Evolutionary conservation across 2,888 invertebrate genomes (phyloP).

Genomic region (Schrankia costaestrigalis): DNA sequence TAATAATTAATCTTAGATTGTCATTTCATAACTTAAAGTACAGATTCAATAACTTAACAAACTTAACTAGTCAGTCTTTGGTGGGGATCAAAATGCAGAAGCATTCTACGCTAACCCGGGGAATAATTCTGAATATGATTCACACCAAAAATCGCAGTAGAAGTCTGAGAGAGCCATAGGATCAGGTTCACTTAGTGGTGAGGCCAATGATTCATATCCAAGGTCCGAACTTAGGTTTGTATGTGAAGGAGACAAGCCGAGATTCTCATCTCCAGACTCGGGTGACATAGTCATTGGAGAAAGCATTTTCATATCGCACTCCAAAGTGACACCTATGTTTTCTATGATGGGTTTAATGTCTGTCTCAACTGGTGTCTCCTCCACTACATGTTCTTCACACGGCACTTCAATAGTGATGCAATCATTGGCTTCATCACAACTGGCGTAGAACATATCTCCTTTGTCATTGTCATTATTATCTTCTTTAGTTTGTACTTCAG

Average conservation of each 20-base stretch:
- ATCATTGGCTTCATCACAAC: constrained; percentile 86
- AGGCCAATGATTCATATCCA: constrained; percentile 73
- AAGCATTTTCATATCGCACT: constrained; percentile 68
- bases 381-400: constrained; percentile 77
- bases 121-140: constrained; percentile 88
- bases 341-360: constrained; percentile 51
- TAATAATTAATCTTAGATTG: constrained; percentile 42
- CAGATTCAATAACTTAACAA: constrained; percentile 36
- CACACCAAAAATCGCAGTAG: constrained; percentile 89
- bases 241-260: constrained; percentile 67
- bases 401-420: constrained; percentile 87
- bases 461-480: constrained; percentile 61
- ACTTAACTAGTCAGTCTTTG: constrained; percentile 75
- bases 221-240: constrained; percentile 68
- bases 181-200: constrained; percentile 71
- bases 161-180: constrained; percentile 81
- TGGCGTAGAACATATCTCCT: constrained; percentile 85
- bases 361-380: constrained; percentile 54
- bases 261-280: constrained; percentile 55
- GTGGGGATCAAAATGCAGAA: constrained; percentile 55
- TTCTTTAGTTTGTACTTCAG: constrained; percentile 50
- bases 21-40: constrained; percentile 45
- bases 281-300: constrained; percentile 70
- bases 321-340: constrained; percentile 47
- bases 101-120: constrained; percentile 83